These are phyloP conservation scores for Autographa gamma DNA, from an alignment of 2,888 invertebrate genomes.

Conservation along the genomic window DNA sequence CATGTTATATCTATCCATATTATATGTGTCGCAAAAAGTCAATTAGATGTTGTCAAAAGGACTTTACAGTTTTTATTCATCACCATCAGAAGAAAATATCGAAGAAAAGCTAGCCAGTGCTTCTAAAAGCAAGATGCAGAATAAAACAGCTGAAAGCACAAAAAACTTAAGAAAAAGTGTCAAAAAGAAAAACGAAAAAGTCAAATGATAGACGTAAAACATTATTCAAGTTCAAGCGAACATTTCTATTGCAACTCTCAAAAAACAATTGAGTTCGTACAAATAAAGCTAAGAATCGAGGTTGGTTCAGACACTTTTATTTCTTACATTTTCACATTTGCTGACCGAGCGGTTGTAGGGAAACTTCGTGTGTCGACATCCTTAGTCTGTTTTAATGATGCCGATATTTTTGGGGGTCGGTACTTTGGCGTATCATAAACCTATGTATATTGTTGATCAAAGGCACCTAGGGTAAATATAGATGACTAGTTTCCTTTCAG, in stretches of 20 bases:
- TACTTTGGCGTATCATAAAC: too few relatives aligned
- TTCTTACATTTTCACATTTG: slow-evolving; percentile 44
- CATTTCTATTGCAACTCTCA: slow-evolving; percentile 10
- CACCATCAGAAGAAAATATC: neutral
- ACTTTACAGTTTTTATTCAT: too few relatives aligned
- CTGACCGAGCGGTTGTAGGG: slow-evolving; percentile 50
- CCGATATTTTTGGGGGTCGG: slow-evolving; percentile 62
- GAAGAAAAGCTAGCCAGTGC: neutral
- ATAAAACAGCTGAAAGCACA: neutral
- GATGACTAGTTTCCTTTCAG: too few relatives aligned
- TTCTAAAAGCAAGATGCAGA: neutral
- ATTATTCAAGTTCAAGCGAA: neutral
- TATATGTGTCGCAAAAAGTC: too few relatives aligned
- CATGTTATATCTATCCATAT: too few relatives aligned
- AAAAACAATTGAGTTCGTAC: slow-evolving; percentile 32
- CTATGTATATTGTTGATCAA: too few relatives aligned
- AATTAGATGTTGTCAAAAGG: too few relatives aligned
- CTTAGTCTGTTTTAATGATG: slow-evolving; percentile 73
- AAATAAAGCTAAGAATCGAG: slow-evolving; percentile 44
- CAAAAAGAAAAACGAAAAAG: neutral
- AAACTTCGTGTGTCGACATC: slow-evolving; percentile 58
- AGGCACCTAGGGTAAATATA: too few relatives aligned
- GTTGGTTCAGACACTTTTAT: slow-evolving; percentile 45
- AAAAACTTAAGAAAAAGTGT: neutral
- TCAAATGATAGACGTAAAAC: neutral